Conservation (phyloP, 2,113 vertebrate species). For the Labrus mixtus region DNA sequence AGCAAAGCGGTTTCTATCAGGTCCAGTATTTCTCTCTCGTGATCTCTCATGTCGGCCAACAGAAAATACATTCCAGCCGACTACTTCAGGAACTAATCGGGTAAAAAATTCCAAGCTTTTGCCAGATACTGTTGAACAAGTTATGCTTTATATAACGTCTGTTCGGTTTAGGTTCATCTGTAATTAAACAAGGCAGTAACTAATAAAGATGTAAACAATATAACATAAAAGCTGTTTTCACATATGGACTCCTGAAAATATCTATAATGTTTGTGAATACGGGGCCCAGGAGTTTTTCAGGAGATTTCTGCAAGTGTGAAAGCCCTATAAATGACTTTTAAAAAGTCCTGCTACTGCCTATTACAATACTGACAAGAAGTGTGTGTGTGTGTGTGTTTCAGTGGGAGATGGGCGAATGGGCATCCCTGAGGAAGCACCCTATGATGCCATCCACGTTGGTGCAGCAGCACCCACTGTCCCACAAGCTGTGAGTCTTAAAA, state of each 20-base stretch:
- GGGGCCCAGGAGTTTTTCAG: no score
- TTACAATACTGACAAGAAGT: no score
- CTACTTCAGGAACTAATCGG: not conserved
- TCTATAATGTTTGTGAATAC: no score
- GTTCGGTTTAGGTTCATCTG: no score
- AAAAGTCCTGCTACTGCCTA: no score
- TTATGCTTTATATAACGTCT: not conserved
- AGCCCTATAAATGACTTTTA: no score
- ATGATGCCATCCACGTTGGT: constrained; percentile 97
- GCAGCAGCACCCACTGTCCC: constrained; percentile 95
- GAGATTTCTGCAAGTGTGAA: no score
- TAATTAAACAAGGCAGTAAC: no score
- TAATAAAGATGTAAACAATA: no score
- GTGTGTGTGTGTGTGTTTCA: constrained; percentile 81
- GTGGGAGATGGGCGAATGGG: constrained; percentile 97
- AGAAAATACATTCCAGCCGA: not conserved
- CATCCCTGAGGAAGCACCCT: constrained; percentile 91
- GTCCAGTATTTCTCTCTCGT: not conserved
- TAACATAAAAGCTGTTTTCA: no score
- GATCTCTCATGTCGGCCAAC: not conserved
- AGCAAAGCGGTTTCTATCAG: not conserved
- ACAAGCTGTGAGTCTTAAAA: constrained; percentile 90
- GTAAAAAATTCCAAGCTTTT: not conserved
- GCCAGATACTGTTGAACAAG: not conserved
- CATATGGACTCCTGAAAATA: no score